These are phyloP conservation scores for Lycaena phlaeas DNA, from an alignment of 2,888 invertebrate species.

Conservation along the genomic window DNA sequence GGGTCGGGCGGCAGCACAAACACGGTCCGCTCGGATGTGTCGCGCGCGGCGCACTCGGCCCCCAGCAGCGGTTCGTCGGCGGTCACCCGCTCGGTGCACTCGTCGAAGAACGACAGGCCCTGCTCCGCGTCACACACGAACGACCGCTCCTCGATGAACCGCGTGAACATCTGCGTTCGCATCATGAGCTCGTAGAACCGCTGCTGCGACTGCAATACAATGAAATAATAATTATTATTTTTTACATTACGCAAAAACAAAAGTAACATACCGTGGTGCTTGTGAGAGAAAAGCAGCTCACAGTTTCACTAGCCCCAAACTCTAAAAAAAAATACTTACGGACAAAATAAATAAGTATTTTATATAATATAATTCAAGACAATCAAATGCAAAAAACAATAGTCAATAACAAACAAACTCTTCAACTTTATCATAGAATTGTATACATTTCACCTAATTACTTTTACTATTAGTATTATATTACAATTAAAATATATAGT, in stretches of 20 bases:
- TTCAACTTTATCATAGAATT: no score
- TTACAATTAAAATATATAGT: no score
- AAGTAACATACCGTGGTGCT: no score
- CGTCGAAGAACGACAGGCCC: conserved; percentile 92
- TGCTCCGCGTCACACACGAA: conserved; percentile 99
- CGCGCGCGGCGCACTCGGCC: conserved; percentile 78
- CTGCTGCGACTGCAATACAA: conserved; percentile 74
- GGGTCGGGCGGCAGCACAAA: conserved; percentile 95
- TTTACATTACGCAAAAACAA: background rate
- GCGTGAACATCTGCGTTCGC: conserved; percentile 97
- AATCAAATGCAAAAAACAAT: no score
- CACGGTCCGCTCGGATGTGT: conserved; percentile 91
- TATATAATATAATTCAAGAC: no score
- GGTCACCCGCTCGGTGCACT: conserved; percentile 88
- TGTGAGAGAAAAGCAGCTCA: no score
- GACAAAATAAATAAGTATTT: no score
- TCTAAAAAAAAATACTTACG: no score
- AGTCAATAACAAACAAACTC: no score
- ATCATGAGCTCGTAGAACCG: conserved; percentile 92
- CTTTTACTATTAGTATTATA: no score
- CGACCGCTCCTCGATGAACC: conserved; percentile 98
- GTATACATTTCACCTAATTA: no score
- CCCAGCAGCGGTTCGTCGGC: conserved; percentile 80
- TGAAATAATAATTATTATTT: background rate
- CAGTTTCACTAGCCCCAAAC: no score